A percentile compares a stretch with the other conserved stretches of the same genome.
Conservation (phyloP, 2,113 vertebrate genomes). For the Hypocryptadius cinnamomeus region DNA sequence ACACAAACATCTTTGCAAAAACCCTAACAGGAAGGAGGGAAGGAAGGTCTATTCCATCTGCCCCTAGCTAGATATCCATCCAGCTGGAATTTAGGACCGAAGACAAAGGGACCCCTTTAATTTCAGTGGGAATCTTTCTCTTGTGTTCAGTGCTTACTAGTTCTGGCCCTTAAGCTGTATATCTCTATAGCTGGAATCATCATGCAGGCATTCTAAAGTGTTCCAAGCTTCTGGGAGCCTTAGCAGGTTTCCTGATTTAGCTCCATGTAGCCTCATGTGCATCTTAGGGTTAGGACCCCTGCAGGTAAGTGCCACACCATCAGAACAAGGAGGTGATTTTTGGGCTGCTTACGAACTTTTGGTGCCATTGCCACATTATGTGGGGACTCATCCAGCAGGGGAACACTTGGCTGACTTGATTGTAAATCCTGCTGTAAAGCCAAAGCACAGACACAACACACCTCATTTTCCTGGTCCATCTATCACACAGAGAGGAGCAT, state of each 20-base stretch:
- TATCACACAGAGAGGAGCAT: too few relatives aligned
- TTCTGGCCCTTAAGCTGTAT: neutral
- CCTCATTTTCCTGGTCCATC: neutral
- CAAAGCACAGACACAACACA: accelerated
- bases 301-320: neutral
- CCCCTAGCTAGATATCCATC: neutral
- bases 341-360: neutral
- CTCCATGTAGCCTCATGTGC: accelerated
- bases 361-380: accelerated
- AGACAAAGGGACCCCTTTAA: neutral
- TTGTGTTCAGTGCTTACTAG: neutral
- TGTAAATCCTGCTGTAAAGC: neutral
- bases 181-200: neutral
- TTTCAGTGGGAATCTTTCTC: neutral
- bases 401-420: neutral
- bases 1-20: neutral
- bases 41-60: neutral
- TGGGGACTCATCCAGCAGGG: neutral
- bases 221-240: neutral
- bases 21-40: neutral
- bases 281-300: too few relatives aligned
- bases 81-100: accelerated
- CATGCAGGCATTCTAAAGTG: neutral
- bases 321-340: neutral
- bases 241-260: neutral